A percentile compares a stretch with the other conserved stretches of the same genome.
phyloP scores from a whole-genome alignment of 2,113 vertebrate genomes.

The Cyphomyrus plagiostoma region DNA sequence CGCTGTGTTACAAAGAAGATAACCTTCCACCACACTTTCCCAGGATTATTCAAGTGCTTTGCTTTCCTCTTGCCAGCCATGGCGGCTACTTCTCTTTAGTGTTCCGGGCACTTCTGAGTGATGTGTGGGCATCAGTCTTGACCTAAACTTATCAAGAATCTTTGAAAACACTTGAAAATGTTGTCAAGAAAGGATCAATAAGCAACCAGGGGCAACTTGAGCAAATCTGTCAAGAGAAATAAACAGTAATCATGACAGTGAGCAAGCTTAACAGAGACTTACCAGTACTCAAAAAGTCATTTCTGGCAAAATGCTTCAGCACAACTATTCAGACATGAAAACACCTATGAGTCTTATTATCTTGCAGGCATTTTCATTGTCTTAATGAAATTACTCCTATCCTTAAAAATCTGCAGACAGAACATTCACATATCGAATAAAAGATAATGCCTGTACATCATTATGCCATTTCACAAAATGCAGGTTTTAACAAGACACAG shows the following conservation, averaged over 20 bases:
- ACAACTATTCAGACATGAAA: background rate
- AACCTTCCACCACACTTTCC: background rate
- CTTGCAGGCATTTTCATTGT: background rate
- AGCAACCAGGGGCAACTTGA: background rate
- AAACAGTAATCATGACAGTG: background rate
- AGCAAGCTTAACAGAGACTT: background rate
- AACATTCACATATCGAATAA: background rate
- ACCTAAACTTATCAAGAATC: background rate
- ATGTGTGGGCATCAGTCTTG: background rate
- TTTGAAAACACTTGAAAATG: slow-evolving; percentile 9
- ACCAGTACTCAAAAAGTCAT: background rate
- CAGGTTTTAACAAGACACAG: background rate
- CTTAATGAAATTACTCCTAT: background rate
- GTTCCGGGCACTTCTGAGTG: background rate
- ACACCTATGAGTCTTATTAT: background rate
- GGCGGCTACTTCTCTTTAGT: background rate
- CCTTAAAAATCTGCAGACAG: background rate
- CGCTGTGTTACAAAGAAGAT: background rate
- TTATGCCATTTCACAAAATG: background rate
- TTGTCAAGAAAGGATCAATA: background rate
- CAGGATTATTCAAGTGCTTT: background rate
- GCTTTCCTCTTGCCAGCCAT: background rate
- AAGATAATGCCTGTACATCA: background rate
- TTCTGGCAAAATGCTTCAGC: background rate
- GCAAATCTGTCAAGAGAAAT: slow-evolving; percentile 1